phyloP scores from a whole-genome alignment of 2,797 vertebrate species.

The Myioborus miniatus region DNA sequence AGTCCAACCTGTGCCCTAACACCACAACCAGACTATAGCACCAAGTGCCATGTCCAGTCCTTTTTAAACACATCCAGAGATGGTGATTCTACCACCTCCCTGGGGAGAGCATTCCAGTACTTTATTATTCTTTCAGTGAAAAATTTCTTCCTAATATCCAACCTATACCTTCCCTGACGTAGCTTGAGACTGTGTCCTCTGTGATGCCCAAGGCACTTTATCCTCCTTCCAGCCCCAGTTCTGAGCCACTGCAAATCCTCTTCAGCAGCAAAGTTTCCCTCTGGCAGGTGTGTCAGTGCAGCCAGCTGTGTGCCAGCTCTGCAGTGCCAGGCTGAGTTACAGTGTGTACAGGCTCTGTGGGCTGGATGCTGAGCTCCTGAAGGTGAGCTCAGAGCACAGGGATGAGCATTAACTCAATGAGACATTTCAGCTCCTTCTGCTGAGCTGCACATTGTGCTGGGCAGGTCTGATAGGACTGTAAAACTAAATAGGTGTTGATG shows the following conservation, averaged over 20 bases:
- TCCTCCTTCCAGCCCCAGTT: not conserved
- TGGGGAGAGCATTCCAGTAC: not conserved
- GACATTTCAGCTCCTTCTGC: conserved; percentile 11
- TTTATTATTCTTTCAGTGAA: not conserved
- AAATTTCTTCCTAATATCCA: not conserved
- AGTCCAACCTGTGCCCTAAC: not conserved
- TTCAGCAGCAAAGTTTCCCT: not conserved
- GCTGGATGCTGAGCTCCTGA: not conserved
- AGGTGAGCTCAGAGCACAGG: not conserved
- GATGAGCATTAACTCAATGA: not conserved
- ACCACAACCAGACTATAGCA: not conserved
- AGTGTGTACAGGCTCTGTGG: not conserved
- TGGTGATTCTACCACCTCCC: not conserved
- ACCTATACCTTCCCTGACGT: not conserved
- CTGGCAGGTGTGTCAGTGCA: not conserved
- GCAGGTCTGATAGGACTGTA: not conserved
- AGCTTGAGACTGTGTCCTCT: not conserved
- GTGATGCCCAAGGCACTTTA: not conserved
- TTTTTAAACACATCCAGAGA: not conserved
- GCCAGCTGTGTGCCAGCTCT: not conserved
- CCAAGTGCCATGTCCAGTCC: not conserved
- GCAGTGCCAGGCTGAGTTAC: not conserved
- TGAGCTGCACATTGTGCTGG: not conserved
- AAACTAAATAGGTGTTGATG: conserved; percentile 39
- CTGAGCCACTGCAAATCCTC: not conserved